Base-by-base conservation (phyloP, 1,140 invertebrate genomes). In the Subanguina moxae region DNA sequence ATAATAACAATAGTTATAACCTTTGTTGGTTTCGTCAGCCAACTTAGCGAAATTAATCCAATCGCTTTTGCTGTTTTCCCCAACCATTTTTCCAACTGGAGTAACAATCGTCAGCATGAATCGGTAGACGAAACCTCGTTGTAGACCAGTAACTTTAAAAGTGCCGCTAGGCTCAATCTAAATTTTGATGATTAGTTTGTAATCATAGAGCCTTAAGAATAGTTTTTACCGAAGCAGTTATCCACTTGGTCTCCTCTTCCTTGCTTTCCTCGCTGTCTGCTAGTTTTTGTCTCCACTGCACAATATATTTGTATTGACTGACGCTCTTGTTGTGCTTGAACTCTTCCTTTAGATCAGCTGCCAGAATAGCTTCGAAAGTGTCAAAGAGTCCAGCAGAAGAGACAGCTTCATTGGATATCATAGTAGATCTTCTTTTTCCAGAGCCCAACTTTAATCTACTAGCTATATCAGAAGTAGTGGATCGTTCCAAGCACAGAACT, bases 181-280 rank as follows among this genome's bases (percentile, higher is more conserved):
- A 58, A 75, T 32, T 57, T 17, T 28, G 21, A 28, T 17, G n/a
- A n/a, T n/a, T n/a, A n/a, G 19, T n/a, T 25, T 25, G 1, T 1
- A 11, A 1, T 32, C n/a, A 17, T 11, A 59, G 19, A 28, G 17
- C 11, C 43, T 5, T 52, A 13, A n/a, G 46, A 32, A 13, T 68
- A 0, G n/a, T 1, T 0, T 32, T 64, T 46, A 74, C 73, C 72
- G 73, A 64, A 1, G 74, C 73, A 43, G 73, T 76, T 13, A 74
- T 74, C 73, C 73, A 74, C 43, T 77, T 70, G 0, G 73, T 38
- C 27, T 74, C 75, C 32, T 74, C 75, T 19, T 30, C 38, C 19
- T 45, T 52, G 25, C 23, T 59, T 65, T 56, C 72, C 28, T 62
- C 48, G 8, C n/a, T 52, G 1, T 25, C 48, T 19, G n/a, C n/a